Conservation (phyloP, 1,140 invertebrate species). For the Piezodorus guildinii region DNA sequence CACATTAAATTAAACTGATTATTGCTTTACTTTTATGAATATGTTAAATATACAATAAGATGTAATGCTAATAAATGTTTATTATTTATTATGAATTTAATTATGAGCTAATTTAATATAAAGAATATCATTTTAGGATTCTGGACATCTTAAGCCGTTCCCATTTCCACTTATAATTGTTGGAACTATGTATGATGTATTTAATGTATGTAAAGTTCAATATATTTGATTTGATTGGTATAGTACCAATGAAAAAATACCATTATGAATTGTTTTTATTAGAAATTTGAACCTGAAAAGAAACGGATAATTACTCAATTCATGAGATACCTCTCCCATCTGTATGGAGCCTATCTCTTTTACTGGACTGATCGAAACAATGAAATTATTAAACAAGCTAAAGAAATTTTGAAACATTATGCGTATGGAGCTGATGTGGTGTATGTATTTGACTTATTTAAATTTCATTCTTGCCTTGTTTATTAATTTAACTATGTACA, state of each 20-base stretch:
- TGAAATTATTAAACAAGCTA: constrained; percentile 1
- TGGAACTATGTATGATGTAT: not conserved
- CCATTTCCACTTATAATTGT: not conserved
- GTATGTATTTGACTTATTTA: not conserved
- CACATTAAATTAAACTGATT: no score
- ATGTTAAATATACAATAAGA: no score
- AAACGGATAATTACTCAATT: constrained; percentile 1
- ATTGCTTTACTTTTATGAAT: no score
- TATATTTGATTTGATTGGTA: not conserved
- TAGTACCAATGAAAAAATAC: not conserved
- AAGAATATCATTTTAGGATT: not conserved
- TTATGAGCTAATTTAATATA: no score
- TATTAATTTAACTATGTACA: not conserved
- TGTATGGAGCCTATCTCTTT: constrained; percentile 2
- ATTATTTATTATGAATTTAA: no score
- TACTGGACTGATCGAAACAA: constrained; percentile 2
- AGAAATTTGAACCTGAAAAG: constrained; percentile 9
- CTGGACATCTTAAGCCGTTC: not conserved
- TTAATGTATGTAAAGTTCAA: not conserved
- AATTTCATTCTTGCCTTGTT: not conserved
- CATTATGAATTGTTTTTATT: not conserved
- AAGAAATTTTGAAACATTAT: not conserved
- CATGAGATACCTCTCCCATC: not conserved
- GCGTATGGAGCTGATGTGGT: not conserved
- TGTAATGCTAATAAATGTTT: no score